A percentile compares a stretch with the other conserved stretches of the same genome.
phyloP scores from a whole-genome alignment of 2,113 vertebrate species.

The Procavia capensis region DNA sequence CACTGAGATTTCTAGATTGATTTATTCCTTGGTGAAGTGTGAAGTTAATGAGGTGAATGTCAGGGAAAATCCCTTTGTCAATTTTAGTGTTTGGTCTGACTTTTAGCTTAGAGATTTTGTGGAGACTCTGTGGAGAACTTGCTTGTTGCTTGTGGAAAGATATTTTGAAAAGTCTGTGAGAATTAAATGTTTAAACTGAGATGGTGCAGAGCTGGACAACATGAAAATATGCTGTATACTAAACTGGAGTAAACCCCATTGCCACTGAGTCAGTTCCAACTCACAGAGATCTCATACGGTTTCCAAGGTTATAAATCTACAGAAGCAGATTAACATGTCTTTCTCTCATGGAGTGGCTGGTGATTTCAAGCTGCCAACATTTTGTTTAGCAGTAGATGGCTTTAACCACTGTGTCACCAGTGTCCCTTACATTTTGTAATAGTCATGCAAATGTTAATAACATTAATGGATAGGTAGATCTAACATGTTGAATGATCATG shows the following conservation, averaged over 20 bases:
- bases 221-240: constrained; percentile 18
- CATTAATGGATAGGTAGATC: background rate
- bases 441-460: constrained; percentile 13
- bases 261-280: no score
- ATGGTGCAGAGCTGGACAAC: constrained; percentile 10
- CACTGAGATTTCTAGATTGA: constrained; percentile 60
- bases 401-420: no score
- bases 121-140: constrained; percentile 13
- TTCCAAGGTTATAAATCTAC: no score
- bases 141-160: constrained; percentile 5
- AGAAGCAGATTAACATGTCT: no score
- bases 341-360: no score
- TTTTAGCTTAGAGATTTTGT: constrained; percentile 64
- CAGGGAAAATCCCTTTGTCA: constrained; percentile 57
- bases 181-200: constrained; percentile 62
- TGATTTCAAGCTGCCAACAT: no score
- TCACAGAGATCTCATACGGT: no score
- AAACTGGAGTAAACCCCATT: background rate
- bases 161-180: constrained; percentile 50
- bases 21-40: constrained; percentile 66
- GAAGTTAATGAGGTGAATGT: constrained; percentile 70
- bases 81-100: constrained; percentile 47
- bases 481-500: background rate
- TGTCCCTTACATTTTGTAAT: background rate
- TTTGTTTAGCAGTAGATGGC: no score